A percentile compares a stretch with the other conserved stretches of the same genome.
phyloP scores from a whole-genome alignment of 2,888 invertebrate species.

The Lasioglossum figueresi region DNA sequence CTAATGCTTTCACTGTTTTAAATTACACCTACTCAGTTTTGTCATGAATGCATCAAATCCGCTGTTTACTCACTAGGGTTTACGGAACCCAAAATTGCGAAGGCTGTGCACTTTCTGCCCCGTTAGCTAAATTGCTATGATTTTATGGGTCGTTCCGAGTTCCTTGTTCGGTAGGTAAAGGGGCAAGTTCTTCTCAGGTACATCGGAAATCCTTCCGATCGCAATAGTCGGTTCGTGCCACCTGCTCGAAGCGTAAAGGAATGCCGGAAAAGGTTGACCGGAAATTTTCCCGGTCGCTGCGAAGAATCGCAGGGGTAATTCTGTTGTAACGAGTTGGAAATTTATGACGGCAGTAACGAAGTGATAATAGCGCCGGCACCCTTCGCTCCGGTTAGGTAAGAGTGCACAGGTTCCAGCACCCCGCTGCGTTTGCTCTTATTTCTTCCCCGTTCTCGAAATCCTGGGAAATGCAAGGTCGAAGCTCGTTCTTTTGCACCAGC shows the following conservation, averaged over 20 bases:
- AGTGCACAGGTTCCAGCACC: slow-evolving; percentile 76
- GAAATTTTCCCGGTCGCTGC: slow-evolving; percentile 32
- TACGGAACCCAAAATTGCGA: not conserved
- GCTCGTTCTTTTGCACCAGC: not conserved
- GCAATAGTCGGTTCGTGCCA: slow-evolving; percentile 12
- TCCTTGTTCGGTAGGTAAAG: not conserved
- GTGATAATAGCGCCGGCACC: slow-evolving; percentile 80
- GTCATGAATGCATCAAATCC: too few species aligned
- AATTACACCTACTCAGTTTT: too few species aligned
- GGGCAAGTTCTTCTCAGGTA: not conserved
- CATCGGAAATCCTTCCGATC: not conserved
- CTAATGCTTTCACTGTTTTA: too few species aligned
- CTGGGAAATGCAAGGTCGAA: slow-evolving; percentile 37
- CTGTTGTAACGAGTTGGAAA: slow-evolving; percentile 75
- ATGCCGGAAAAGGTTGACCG: slow-evolving; percentile 27
- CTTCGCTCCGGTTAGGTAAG: slow-evolving; percentile 75
- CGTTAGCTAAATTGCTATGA: not conserved
- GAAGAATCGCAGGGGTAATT: slow-evolving; percentile 61
- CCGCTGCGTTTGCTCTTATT: slow-evolving; percentile 78
- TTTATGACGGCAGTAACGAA: slow-evolving; percentile 82
- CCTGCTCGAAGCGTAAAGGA: slow-evolving; percentile 36
- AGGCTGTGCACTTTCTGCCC: not conserved
- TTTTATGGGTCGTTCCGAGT: not conserved
- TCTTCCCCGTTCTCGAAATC: slow-evolving; percentile 53
- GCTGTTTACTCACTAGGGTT: too few species aligned